phyloP scores from a whole-genome alignment of 1,140 invertebrate genomes.

The Eubasilissa regina region DNA sequence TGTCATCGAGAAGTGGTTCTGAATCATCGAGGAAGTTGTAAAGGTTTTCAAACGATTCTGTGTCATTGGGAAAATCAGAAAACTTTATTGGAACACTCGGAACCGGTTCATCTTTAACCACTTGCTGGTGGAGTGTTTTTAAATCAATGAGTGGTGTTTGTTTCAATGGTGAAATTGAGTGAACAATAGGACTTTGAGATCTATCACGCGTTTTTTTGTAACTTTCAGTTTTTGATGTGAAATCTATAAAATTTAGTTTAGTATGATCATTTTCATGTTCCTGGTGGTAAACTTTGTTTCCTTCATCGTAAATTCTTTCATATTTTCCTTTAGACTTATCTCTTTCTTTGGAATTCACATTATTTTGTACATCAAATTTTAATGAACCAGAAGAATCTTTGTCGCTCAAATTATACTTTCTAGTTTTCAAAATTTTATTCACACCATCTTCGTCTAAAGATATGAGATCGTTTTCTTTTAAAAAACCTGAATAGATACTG shows the following conservation, averaged over 20 bases:
- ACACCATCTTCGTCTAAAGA: neutral
- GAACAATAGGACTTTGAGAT: conserved; percentile 54
- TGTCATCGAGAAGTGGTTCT: conserved; percentile 59
- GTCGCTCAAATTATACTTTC: conserved; percentile 31
- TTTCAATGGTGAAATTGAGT: conserved; percentile 46
- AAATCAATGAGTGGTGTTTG: conserved; percentile 61
- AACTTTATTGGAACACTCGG: conserved; percentile 59
- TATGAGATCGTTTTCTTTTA: conserved; percentile 52
- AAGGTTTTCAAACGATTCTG: conserved; percentile 47
- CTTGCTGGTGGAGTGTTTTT: conserved; percentile 62
- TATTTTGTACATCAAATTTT: conserved; percentile 33
- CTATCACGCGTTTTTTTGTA: conserved; percentile 51
- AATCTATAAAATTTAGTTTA: conserved; percentile 28
- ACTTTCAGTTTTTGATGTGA: conserved; percentile 25
- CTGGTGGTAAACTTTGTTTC: neutral
- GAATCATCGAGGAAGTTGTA: conserved; percentile 51
- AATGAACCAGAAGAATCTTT: conserved; percentile 14
- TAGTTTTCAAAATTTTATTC: neutral
- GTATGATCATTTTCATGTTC: conserved; percentile 17
- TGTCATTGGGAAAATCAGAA: conserved; percentile 54
- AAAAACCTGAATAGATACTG: conserved; percentile 15
- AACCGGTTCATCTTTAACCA: conserved; percentile 61
- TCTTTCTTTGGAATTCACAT: conserved; percentile 28
- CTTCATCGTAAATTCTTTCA: conserved; percentile 29
- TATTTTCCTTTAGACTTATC: conserved; percentile 31